Base-by-base conservation (phyloP, 2,797 vertebrate genomes). In the Rallus crepitans region DNA sequence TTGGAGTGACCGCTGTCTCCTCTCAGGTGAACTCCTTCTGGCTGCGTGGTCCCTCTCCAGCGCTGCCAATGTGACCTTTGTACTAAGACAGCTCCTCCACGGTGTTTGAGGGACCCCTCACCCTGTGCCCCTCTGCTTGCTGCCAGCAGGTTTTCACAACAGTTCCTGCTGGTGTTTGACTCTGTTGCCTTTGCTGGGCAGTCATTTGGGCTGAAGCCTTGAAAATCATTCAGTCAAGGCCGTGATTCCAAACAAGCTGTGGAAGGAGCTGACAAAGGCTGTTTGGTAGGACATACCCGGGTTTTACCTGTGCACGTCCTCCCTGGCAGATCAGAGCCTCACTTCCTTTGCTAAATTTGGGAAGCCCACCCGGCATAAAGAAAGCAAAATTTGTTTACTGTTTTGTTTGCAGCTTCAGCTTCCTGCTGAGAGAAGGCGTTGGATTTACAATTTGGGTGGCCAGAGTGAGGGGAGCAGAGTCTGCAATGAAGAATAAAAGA, bases 241-340 rank as follows among this genome's bases (percentile, higher is more conserved):
- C 85, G 85, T 21, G 91, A 88, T 93, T 96, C 87, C 87, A 92
- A 95, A 47, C 83, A 86, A 81, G 94, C 80, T 9, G 1, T 80
- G 71, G 90, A 95, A 82, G 53, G 91, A 92, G 50, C 45, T 95
- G 93, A 93, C 88, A 91, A 87, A 96, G 55, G 89, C 61, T 72
- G 66, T 42, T 82, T 14, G 5, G 66, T 42, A 81, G 37, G 55
- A 52, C 7, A 1, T 40, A 55, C 30, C 73, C 84, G 50, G 59
- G 35, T 88, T 94, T 88, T 89, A 53, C 66, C 83, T 59, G 7
- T 24, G 31, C 0, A 0, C 0, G 0, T 79, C 37, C 75, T 88
- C 90, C 5, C 1, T 50, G 64, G 75, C 50, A 87, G 90, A 85
- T 82, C 15, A 7, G 84, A 84, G 39, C 40, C 61, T 94, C 11